Evolutionary conservation across 2,888 invertebrate genomes (phyloP).

Genomic region (Allacma fusca): DNA sequence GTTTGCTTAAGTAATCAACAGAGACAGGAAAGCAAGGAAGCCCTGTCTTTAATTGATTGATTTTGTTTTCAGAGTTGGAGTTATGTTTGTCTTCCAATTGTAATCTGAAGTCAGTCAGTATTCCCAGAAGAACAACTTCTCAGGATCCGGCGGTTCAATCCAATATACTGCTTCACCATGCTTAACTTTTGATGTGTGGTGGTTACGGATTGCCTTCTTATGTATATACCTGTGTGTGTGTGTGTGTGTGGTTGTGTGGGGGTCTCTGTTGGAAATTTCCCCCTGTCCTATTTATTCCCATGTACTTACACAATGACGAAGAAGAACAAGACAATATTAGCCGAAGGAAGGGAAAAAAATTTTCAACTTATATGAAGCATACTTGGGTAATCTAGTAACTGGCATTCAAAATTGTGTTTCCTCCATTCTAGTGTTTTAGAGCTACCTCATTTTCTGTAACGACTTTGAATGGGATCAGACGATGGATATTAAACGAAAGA

Average conservation of each 20-base stretch:
- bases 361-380: not conserved
- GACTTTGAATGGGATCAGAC: conserved; percentile 34
- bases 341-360: not conserved
- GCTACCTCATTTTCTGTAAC: conserved; percentile 36
- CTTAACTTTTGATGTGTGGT: conserved; percentile 29
- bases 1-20: conserved; percentile 39
- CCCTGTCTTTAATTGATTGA: conserved; percentile 49
- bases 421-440: conserved; percentile 31
- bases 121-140: conserved; percentile 33
- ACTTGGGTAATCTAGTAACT: conserved; percentile 29
- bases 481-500: conserved; percentile 13
- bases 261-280: conserved; percentile 5
- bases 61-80: conserved; percentile 44
- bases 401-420: conserved; percentile 39
- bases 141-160: conserved; percentile 19
- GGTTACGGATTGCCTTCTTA: too few species aligned
- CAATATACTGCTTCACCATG: conserved; percentile 23
- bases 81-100: conserved; percentile 42
- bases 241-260: not conserved
- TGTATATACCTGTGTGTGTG: not conserved
- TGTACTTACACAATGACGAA: not conserved
- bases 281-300: not conserved
- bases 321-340: conserved; percentile 16
- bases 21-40: conserved; percentile 25
- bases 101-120: conserved; percentile 36